phyloP scores from a whole-genome alignment of 2,113 vertebrate species.

The Oreamnos americanus region DNA sequence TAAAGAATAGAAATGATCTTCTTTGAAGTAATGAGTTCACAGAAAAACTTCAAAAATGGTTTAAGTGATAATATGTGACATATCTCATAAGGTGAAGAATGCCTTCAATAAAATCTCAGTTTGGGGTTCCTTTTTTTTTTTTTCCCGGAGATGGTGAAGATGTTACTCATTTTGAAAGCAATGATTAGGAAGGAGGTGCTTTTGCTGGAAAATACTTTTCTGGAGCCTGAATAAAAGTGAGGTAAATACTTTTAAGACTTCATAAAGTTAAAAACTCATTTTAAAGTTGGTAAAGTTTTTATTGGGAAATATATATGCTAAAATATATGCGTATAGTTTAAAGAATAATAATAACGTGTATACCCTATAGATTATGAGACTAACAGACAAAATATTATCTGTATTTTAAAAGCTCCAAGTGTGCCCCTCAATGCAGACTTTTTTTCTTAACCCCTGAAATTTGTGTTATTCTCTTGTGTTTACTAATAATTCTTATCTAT shows the following conservation, averaged over 20 bases:
- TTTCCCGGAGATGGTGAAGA: not conserved
- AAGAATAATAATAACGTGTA: not conserved
- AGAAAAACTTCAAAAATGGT: conserved; percentile 4
- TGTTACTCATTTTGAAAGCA: not conserved
- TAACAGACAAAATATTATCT: not conserved
- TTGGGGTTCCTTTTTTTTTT: not conserved
- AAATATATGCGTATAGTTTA: not conserved
- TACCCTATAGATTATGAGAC: not conserved
- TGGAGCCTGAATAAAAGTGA: conserved; percentile 3
- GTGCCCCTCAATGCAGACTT: not conserved
- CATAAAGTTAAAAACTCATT: conserved; percentile 36
- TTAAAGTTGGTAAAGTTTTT: not conserved
- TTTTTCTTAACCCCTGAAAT: not conserved
- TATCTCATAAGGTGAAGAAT: conserved; percentile 37
- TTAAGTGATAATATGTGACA: conserved; percentile 23
- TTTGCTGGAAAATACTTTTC: not conserved
- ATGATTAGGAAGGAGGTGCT: not conserved
- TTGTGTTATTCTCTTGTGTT: not conserved
- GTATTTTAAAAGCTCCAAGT: not conserved
- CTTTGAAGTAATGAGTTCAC: conserved; percentile 48
- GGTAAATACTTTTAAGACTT: not conserved
- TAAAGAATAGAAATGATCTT: conserved; percentile 33
- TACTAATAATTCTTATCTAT: not conserved
- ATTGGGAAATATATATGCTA: not conserved
- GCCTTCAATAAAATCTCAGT: conserved; percentile 22